phyloP scores from a whole-genome alignment of 2,797 vertebrate genomes.

The Sebastes umbrosus region DNA sequence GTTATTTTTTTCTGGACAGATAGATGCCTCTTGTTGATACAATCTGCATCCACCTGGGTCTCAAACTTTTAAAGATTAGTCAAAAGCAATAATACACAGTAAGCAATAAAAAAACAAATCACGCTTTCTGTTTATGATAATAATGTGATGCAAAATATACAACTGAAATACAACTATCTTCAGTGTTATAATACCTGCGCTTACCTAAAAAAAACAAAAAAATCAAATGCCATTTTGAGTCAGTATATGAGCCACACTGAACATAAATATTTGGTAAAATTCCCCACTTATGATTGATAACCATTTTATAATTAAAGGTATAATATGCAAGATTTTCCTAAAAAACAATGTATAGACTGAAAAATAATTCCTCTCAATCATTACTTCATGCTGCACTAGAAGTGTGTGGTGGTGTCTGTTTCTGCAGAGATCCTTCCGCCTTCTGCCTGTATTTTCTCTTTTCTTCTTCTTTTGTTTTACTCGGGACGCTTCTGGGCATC shows the following conservation, averaged over 20 bases:
- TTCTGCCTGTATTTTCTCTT: too few relatives aligned
- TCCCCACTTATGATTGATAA: background rate
- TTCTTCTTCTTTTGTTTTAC: too few relatives aligned
- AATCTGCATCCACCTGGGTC: background rate
- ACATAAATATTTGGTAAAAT: conserved; percentile 8
- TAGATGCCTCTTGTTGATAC: background rate
- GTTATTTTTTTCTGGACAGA: background rate
- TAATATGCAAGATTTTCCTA: too few relatives aligned
- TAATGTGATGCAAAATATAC: conserved; percentile 12
- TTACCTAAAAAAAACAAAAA: conserved; percentile 1
- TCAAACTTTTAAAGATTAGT: background rate
- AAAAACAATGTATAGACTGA: too few relatives aligned
- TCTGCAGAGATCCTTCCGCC: too few relatives aligned
- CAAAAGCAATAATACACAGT: conserved; percentile 5
- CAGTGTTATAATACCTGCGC: background rate
- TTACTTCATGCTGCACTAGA: too few relatives aligned
- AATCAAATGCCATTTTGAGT: conserved; percentile 9
- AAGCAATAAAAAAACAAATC: conserved; percentile 10
- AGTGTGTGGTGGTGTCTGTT: too few relatives aligned
- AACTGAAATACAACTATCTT: conserved; percentile 19
- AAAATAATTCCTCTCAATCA: too few relatives aligned
- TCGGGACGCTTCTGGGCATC: too few relatives aligned
- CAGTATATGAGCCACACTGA: background rate
- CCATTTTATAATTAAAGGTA: background rate
- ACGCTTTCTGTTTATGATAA: background rate